phyloP scores from a whole-genome alignment of 2,797 vertebrate species.

The Hippopotamyrus pictus region DNA sequence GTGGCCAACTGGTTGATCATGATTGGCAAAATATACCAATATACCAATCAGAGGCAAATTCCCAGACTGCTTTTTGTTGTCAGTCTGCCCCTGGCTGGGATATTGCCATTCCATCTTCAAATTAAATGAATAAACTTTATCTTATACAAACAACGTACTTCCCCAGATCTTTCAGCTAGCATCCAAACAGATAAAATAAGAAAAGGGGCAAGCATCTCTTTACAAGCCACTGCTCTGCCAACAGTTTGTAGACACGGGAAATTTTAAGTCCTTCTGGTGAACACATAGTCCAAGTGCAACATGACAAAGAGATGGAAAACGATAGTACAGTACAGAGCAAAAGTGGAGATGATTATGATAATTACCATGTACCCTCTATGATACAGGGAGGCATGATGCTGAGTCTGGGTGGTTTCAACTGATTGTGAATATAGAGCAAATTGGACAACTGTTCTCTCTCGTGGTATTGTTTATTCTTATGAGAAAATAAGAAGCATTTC shows the following conservation, averaged over 20 bases:
- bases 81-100: constrained; percentile 19
- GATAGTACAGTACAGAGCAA: not conserved
- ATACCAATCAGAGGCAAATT: not conserved
- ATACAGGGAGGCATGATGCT: constrained; percentile 4
- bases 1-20: not conserved
- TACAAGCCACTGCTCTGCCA: not conserved
- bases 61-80: not conserved
- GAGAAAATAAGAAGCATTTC: not conserved
- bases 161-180: not conserved
- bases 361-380: not conserved
- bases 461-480: not conserved
- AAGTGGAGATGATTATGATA: not conserved
- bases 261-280: constrained; percentile 1
- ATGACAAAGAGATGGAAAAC: not conserved
- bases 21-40: not conserved
- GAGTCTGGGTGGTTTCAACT: constrained; percentile 11
- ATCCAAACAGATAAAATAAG: not conserved
- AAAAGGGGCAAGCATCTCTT: not conserved
- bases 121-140: not conserved
- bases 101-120: not conserved
- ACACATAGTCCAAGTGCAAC: not conserved
- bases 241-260: not conserved
- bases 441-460: constrained; percentile 14
- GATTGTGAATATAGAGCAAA: not conserved
- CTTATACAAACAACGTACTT: not conserved